Evolutionary conservation across 2,888 invertebrate genomes (phyloP).

Genomic region (Perdita meconis): DNA sequence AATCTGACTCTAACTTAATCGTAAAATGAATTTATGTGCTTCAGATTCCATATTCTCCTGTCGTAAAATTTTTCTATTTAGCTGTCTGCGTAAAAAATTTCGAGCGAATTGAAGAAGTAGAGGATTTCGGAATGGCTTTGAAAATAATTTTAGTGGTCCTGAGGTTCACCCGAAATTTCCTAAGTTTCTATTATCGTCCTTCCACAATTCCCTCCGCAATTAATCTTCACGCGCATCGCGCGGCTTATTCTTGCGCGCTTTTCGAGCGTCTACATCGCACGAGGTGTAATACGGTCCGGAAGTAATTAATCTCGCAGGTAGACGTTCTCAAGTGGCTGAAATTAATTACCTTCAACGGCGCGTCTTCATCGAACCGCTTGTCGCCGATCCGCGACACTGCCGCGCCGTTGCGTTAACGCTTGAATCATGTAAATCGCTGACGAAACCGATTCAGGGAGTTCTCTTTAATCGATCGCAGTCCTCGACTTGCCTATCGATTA

Average conservation of each 20-base stretch:
- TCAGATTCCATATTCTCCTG: too few species aligned
- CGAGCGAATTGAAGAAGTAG: too few species aligned
- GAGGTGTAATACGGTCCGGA: conserved; percentile 60
- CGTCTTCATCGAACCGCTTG: conserved; percentile 51
- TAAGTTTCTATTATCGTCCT: conserved; percentile 19
- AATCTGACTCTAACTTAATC: too few species aligned
- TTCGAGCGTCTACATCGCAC: conserved; percentile 30
- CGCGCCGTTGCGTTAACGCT: background rate
- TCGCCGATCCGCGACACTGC: background rate
- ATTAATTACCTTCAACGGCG: conserved; percentile 55
- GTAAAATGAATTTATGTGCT: too few species aligned
- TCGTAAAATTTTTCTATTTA: too few species aligned
- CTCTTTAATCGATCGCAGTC: conserved; percentile 9
- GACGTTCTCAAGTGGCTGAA: conserved; percentile 52
- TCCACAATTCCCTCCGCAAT: conserved; percentile 23
- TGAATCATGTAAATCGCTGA: conserved; percentile 39
- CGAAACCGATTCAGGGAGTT: conserved; percentile 16
- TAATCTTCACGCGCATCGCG: conserved; percentile 40
- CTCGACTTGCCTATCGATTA: background rate
- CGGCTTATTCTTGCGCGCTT: conserved; percentile 30
- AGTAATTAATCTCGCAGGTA: conserved; percentile 63
- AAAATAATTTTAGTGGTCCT: too few species aligned
- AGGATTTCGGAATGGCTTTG: background rate
- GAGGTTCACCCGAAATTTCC: conserved; percentile 7
- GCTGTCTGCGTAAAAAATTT: too few species aligned